These are phyloP conservation scores for Xanthia togata DNA, from an alignment of 2,888 invertebrate genomes.

Conservation along the genomic window DNA sequence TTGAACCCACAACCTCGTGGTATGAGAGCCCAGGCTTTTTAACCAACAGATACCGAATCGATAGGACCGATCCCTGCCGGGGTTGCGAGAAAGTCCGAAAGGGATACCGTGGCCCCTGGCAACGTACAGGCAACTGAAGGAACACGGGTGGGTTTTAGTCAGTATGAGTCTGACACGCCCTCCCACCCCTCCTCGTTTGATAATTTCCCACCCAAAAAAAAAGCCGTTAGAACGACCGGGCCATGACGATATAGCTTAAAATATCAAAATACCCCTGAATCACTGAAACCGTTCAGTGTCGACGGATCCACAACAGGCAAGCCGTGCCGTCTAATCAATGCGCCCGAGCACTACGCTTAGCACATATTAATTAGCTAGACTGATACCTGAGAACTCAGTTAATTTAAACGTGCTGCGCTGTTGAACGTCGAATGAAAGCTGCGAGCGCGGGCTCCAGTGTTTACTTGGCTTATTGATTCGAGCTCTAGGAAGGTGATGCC, in stretches of 20 bases:
- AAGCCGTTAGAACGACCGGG: no score
- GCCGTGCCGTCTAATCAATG: slow-evolving; percentile 48
- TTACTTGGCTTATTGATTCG: slow-evolving; percentile 29
- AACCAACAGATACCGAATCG: no score
- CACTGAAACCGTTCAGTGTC: not conserved
- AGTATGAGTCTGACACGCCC: no score
- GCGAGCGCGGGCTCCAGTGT: slow-evolving; percentile 32
- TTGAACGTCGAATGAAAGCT: slow-evolving; percentile 42
- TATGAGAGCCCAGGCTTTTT: not conserved
- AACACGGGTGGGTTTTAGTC: no score
- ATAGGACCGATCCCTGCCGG: no score
- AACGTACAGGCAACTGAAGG: no score
- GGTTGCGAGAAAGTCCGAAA: no score
- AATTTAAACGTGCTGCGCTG: slow-evolving; percentile 53
- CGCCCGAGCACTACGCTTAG: slow-evolving; percentile 50
- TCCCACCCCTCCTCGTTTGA: no score
- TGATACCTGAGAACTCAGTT: slow-evolving; percentile 60
- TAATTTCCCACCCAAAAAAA: no score
- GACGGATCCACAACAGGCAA: not conserved
- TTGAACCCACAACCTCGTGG: not conserved
- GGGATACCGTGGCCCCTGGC: no score
- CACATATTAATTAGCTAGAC: slow-evolving; percentile 66
- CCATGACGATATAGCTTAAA: no score
- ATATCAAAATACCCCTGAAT: not conserved
- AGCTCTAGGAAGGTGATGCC: not conserved